A percentile compares a stretch with the other conserved stretches of the same genome.
Conservation (phyloP, 2,888 invertebrate species). For the Zygothrica quintamaculata region DNA sequence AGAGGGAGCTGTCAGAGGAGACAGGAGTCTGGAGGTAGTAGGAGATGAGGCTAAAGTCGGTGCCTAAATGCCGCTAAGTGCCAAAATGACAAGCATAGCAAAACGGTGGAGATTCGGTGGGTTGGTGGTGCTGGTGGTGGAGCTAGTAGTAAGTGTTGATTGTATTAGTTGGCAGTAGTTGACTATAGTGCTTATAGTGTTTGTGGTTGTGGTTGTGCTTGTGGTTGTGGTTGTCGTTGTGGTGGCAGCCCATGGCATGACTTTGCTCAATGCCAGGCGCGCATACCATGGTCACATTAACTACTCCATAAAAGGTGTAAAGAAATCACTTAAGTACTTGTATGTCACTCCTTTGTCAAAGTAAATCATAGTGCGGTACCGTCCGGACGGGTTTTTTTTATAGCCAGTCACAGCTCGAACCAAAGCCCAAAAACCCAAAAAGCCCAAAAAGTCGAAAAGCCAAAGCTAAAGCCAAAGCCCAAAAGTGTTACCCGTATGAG, state of each 20-base stretch:
- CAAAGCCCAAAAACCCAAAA: slow-evolving; percentile 9
- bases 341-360: slow-evolving; percentile 81
- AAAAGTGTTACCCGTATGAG: slow-evolving; percentile 7
- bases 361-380: slow-evolving; percentile 73
- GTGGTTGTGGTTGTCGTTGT: slow-evolving; percentile 5
- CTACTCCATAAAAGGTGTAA: slow-evolving; percentile 80
- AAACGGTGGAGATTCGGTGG: slow-evolving; percentile 50
- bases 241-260: slow-evolving; percentile 57
- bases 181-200: slow-evolving; percentile 4
- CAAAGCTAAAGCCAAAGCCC: slow-evolving; percentile 6
- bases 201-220: slow-evolving; percentile 12
- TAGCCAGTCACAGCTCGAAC: slow-evolving; percentile 41
- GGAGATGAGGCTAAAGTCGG: slow-evolving; percentile 41
- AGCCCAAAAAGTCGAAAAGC: slow-evolving; percentile 10
- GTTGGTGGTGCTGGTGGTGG: slow-evolving; percentile 29
- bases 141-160: no score
- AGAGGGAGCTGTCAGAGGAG: slow-evolving; percentile 19
- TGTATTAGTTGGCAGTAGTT: no score
- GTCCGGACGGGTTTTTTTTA: slow-evolving; percentile 57
- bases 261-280: slow-evolving; percentile 71
- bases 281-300: slow-evolving; percentile 78
- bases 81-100: slow-evolving; percentile 70
- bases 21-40: no score
- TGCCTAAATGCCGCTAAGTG: slow-evolving; percentile 76
- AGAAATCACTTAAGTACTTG: slow-evolving; percentile 81